Conservation (phyloP, 2,888 invertebrate genomes). For the Cordilura impudica region DNA sequence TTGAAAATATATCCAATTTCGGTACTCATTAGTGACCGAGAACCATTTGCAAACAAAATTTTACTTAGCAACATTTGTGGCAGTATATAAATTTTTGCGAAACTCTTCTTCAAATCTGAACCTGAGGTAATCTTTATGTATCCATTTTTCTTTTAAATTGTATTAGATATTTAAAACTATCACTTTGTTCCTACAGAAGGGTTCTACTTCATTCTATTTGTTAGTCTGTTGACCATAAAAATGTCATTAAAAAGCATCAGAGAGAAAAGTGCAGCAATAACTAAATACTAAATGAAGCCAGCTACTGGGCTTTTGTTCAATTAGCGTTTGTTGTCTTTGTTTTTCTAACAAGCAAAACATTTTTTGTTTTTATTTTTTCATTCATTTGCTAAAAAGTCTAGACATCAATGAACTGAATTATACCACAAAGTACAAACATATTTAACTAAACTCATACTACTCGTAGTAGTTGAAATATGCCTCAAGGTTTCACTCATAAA, state of each 20-base stretch:
- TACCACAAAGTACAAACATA: neutral
- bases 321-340: constrained; percentile 52
- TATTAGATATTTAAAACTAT: too few relatives aligned
- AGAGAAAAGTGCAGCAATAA: constrained; percentile 36
- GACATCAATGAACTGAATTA: constrained; percentile 53
- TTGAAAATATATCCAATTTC: too few relatives aligned
- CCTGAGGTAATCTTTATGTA: too few relatives aligned
- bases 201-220: neutral
- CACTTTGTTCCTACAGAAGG: too few relatives aligned
- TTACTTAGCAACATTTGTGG: too few relatives aligned
- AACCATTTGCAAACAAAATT: too few relatives aligned
- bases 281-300: neutral
- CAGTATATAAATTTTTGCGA: too few relatives aligned
- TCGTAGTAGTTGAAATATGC: neutral
- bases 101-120: too few relatives aligned
- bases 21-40: too few relatives aligned
- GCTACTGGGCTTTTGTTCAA: constrained; percentile 42
- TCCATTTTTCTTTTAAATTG: too few relatives aligned
- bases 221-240: constrained; percentile 4
- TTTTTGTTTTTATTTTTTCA: neutral
- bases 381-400: constrained; percentile 31
- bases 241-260: constrained; percentile 40
- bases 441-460: neutral
- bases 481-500: neutral
- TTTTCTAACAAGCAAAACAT: constrained; percentile 18